Conservation (phyloP, 2,888 invertebrate species). For the Tipula vernalis region DNA sequence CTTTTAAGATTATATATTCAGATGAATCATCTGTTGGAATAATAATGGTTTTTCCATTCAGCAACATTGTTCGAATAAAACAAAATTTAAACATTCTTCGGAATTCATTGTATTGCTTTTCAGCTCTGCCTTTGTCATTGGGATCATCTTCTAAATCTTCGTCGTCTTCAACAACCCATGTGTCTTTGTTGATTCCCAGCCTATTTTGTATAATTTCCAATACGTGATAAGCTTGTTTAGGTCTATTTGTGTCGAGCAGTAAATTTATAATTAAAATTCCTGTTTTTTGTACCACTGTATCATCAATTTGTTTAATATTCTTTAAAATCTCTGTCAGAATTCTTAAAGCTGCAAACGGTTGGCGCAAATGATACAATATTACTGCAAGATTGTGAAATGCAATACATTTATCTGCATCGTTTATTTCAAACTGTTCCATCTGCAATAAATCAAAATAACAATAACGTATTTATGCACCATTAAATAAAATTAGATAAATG, state of each 20-base stretch:
- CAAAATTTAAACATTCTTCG: constrained; percentile 26
- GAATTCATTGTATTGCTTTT: constrained; percentile 19
- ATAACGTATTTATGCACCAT: neutral
- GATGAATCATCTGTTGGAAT: constrained; percentile 30
- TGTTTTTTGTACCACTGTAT: constrained; percentile 24
- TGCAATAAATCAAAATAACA: neutral
- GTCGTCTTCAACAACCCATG: constrained; percentile 18
- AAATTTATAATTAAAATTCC: constrained; percentile 30
- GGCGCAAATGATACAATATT: constrained; percentile 30
- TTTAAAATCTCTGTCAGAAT: constrained; percentile 25
- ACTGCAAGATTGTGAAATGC: constrained; percentile 27
- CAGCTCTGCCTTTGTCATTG: constrained; percentile 7
- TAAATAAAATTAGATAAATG: neutral
- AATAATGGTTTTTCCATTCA: constrained; percentile 27
- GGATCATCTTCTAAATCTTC: constrained; percentile 11
- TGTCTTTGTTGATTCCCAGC: constrained; percentile 20
- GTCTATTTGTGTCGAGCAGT: constrained; percentile 30
- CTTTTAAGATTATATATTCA: constrained; percentile 30
- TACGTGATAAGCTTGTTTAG: constrained; percentile 29
- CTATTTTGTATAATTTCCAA: constrained; percentile 28
- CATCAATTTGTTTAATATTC: constrained; percentile 26
- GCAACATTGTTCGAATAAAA: constrained; percentile 27
- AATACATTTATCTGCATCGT: neutral
- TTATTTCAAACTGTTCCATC: neutral
- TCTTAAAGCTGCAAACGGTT: constrained; percentile 30